phyloP scores from a whole-genome alignment of 2,113 vertebrate genomes.

The Pelobates fuscus region DNA sequence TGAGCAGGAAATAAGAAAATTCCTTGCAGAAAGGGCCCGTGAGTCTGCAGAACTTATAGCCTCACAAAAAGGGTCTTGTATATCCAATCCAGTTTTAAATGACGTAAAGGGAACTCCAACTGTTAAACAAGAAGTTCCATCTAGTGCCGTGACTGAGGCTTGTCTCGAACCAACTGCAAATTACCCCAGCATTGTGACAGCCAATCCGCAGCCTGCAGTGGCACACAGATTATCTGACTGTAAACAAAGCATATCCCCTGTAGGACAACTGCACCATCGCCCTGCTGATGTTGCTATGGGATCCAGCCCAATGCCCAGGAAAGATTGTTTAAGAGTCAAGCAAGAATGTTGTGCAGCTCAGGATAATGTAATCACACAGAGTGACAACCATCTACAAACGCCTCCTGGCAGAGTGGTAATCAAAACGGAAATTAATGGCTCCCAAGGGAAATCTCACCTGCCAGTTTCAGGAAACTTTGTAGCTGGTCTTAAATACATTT shows the following conservation, averaged over 20 bases:
- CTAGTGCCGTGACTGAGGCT: constrained; percentile 63
- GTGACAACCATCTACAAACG: neutral
- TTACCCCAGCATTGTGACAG: constrained; percentile 18
- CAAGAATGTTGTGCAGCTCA: neutral
- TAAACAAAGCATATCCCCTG: constrained; percentile 27
- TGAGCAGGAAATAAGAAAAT: constrained; percentile 88
- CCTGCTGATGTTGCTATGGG: constrained; percentile 52
- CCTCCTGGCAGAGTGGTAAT: neutral
- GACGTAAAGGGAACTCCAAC: neutral
- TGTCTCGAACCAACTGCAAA: constrained; percentile 40
- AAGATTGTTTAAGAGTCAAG: constrained; percentile 31
- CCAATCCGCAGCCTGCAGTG: constrained; percentile 40
- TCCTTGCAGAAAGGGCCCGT: constrained; percentile 89
- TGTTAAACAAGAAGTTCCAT: constrained; percentile 49
- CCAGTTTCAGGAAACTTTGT: constrained; percentile 53
- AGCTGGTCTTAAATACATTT: constrained; percentile 50
- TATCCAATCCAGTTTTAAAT: neutral
- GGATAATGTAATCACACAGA: neutral
- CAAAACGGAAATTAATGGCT: constrained; percentile 15
- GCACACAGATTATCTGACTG: constrained; percentile 32
- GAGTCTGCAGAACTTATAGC: constrained; percentile 60
- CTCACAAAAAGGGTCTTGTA: neutral
- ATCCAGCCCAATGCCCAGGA: neutral
- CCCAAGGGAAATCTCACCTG: constrained; percentile 49
- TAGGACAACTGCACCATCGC: constrained; percentile 16